Evolutionary conservation across 2,113 vertebrate species (phyloP), one percentile per base, ranked within the genome.

Genomic region (Lepidothrix coronata): DNA sequence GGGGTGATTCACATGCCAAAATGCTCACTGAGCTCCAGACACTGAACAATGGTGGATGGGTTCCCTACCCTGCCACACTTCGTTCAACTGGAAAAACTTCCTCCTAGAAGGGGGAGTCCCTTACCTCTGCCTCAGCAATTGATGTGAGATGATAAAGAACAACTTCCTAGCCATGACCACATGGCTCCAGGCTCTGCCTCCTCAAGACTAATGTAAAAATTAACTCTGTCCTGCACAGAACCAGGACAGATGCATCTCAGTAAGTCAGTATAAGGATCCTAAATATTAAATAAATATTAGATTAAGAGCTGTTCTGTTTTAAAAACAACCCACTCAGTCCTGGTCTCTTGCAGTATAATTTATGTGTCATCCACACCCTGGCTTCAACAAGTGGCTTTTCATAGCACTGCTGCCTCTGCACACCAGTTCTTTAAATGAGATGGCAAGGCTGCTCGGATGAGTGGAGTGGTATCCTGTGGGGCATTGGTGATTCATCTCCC

Each of bases 1-100:
- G 52, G 13, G 61, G 14, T 19, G 14, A 23, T 68, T 82, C 44
- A 54, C 48, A 14, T 31, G 31, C 17, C 31, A 25, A 83, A 57
- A 33, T 43, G 30, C 21, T 76, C 9, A 31, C 8, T 0, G 1
- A 89, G 30, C n/a, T 27, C 0, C 0, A 76, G 25, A 48, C 18
- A 43, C 7, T 33, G 30, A 62, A 43, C 21, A 55, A 3, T 20
- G 35, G 18, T 35, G 25, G 31, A 43, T 19, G 35, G 14, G 21
- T 11, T 83, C 8, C 35, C 41, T 6, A 11, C 17, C 15, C 37
- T 7, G 8, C 19, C 27, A 30, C 37, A 63, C 25, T 41, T 41
- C 17, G 5, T 39, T 61, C 5, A 19, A 30, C 35, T 43, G 48
- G 21, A 55, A 63, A 74, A 70, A 49, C 28, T 55, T 62, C 54